These are phyloP conservation scores for Nectonema munidae DNA, from an alignment of 2,888 invertebrate species.

Conservation along the genomic window DNA sequence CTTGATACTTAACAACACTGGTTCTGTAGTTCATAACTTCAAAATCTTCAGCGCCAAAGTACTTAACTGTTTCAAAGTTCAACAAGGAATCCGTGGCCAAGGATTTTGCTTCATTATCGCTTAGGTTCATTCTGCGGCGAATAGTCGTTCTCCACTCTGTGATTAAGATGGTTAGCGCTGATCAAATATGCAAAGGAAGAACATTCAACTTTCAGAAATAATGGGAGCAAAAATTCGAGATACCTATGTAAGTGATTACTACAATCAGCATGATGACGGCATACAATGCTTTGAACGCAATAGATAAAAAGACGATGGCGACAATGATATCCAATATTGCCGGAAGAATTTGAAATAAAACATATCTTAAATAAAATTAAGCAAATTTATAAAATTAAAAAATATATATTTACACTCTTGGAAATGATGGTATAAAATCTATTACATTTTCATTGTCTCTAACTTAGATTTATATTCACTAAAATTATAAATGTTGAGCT, in stretches of 20 bases:
- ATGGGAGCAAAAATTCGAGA: background rate
- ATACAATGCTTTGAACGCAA: constrained; percentile 63
- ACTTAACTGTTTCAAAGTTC: constrained; percentile 88
- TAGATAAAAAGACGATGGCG: constrained; percentile 54
- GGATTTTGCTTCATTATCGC: constrained; percentile 63
- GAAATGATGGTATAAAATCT: no score
- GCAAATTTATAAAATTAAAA: constrained; percentile 10
- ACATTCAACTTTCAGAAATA: background rate
- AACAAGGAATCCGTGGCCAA: constrained; percentile 71
- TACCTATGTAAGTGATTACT: constrained; percentile 64
- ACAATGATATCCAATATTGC: constrained; percentile 64
- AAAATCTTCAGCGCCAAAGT: constrained; percentile 67
- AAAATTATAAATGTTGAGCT: no score
- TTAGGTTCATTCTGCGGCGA: constrained; percentile 60
- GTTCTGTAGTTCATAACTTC: constrained; percentile 51
- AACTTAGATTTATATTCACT: no score
- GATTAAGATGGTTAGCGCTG: constrained; percentile 49
- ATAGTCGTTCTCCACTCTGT: constrained; percentile 93
- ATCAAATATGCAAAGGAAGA: constrained; percentile 18
- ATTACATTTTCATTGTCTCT: no score
- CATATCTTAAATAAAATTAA: constrained; percentile 24
- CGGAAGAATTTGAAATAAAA: constrained; percentile 63
- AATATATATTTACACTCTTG: background rate
- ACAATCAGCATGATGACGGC: constrained; percentile 69
- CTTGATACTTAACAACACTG: constrained; percentile 53